Conservation (phyloP, 2,113 vertebrate species). For the Brachyhypopomus occidentalis region DNA sequence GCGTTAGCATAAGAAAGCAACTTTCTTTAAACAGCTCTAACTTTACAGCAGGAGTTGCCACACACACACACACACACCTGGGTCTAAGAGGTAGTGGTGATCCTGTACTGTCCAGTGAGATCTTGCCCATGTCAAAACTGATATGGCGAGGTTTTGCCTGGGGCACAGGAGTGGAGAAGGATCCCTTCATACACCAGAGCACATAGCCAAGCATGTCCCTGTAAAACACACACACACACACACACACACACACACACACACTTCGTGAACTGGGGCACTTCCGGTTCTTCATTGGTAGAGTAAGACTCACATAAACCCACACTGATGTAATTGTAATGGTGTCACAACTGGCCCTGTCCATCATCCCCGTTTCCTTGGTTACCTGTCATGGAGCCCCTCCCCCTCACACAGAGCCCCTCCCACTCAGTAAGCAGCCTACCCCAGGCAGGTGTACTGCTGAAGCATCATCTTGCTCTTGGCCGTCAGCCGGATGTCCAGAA, state of each 20-base stretch:
- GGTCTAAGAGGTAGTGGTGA: constrained; percentile 62
- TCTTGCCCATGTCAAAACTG: constrained; percentile 69
- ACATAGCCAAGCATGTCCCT: constrained; percentile 82
- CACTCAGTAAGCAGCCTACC: constrained; percentile 67
- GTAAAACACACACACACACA: constrained; percentile 44
- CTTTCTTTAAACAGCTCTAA: too few species aligned
- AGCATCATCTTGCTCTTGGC: constrained; percentile 82
- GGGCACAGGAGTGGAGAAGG: constrained; percentile 63
- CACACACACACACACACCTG: constrained; percentile 52
- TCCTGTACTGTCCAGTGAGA: constrained; percentile 71
- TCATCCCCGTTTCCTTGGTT: too few species aligned
- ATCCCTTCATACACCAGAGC: constrained; percentile 84
- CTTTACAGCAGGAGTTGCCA: too few species aligned
- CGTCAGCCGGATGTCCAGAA: constrained; percentile 81
- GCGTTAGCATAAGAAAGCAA: background rate
- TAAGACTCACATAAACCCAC: too few species aligned
- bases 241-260: constrained; percentile 18
- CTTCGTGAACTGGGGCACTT: background rate
- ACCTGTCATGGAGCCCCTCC: background rate
- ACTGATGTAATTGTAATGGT: too few species aligned
- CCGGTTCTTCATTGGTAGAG: too few species aligned
- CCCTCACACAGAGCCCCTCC: background rate
- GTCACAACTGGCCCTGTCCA: too few species aligned
- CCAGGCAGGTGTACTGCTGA: constrained; percentile 82
- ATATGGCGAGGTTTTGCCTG: constrained; percentile 74